Evolutionary conservation across 2,888 invertebrate species (phyloP), one percentile per base, ranked within the genome.

Genomic region (Scrobipalpa atriplicella): DNA sequence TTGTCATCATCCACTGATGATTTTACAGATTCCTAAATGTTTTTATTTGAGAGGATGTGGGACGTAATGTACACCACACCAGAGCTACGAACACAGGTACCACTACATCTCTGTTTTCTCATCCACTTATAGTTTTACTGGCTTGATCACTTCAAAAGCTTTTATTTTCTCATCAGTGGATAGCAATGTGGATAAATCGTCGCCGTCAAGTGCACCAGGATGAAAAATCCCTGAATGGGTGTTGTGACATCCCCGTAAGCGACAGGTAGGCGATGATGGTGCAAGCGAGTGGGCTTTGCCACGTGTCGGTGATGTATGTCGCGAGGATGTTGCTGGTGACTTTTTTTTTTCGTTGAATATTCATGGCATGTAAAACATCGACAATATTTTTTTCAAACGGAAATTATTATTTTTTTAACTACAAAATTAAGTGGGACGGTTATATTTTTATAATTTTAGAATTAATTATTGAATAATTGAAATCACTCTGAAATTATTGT

Each of bases 161-260:
- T 47, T 47, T n/a, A 16, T 16, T 3, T n/a, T 5, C 6, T 47
- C 5, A 5, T n/a, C 47, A 47, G n/a, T 47, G 47, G 47, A 47
- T 0, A 16, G n/a, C n/a, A 16, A 16, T 0, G 47, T 47, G 1
- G 5, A 47, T 7, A 16, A 47, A 47, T 47, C 16, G 47, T 47
- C 47, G 47, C 47, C 16, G n/a, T 8, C 16, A 10, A 16, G 5
- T n/a, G n/a, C 8, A 1, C 16, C 47, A 16, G 47, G 47, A 47
- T 47, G 62, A 82, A 81, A 84, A 84, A 82, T 83, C 78, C 79
- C 83, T 82, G 83, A 84, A 84, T 84, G 77, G 73, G 69, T 77
- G 80, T 84, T 85, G 80, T 84, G 83, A 85, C 84, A 83, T 74
- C 76, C 70, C 74, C 73, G 75, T 74, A 75, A 70, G 78, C 75